A percentile compares a stretch with the other conserved stretches of the same genome.
phyloP scores from a whole-genome alignment of 2,888 invertebrate genomes.

The Omphaloscelis lunosa region DNA sequence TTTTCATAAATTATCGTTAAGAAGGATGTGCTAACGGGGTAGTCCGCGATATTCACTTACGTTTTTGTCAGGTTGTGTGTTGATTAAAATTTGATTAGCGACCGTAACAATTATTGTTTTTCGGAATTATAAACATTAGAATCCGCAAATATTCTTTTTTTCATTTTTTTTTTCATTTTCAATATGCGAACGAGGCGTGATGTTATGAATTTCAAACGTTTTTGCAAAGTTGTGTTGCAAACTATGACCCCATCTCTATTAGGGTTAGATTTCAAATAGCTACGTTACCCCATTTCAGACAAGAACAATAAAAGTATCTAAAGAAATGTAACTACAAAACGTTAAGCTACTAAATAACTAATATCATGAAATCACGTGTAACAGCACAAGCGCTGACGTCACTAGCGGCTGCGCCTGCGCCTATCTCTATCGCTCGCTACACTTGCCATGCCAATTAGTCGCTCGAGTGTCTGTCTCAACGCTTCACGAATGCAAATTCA shows the following conservation, averaged over 20 bases:
- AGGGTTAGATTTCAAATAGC: background rate
- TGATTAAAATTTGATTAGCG: too few species aligned
- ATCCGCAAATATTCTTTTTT: too few species aligned
- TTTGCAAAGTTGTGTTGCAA: background rate
- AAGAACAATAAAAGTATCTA: background rate
- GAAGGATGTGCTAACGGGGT: too few species aligned
- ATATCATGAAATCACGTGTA: background rate
- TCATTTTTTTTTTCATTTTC: too few species aligned
- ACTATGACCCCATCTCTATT: background rate
- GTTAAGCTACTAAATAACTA: background rate
- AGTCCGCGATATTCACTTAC: too few species aligned
- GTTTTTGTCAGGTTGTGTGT: too few species aligned
- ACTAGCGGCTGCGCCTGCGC: conserved; percentile 44
- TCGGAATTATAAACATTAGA: too few species aligned
- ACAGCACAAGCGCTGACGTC: conserved; percentile 44
- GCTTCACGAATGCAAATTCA: conserved; percentile 64
- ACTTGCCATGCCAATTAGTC: conserved; percentile 67
- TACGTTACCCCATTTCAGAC: background rate
- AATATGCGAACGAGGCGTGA: too few species aligned
- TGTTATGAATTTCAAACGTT: too few species aligned
- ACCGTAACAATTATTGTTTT: too few species aligned
- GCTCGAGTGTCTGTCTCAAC: conserved; percentile 60
- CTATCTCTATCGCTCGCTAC: conserved; percentile 47
- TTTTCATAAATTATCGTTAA: background rate
- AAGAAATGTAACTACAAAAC: background rate